Percentiles rank a stretch among this genome's conserved stretches.
phyloP scores from a whole-genome alignment of 2,113 vertebrate species.

The Laticauda laticaudata region DNA sequence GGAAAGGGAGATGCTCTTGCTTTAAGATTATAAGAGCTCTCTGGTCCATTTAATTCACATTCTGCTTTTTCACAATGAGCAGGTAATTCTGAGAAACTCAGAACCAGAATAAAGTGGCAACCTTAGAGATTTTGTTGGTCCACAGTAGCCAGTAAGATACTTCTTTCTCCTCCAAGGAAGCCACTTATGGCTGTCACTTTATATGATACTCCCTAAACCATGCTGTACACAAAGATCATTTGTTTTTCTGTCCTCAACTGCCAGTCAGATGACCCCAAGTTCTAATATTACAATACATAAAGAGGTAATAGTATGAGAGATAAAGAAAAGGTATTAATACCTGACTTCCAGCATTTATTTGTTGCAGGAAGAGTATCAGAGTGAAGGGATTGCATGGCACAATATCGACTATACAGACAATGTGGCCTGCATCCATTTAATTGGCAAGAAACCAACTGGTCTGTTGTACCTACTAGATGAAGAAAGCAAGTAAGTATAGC shows the following conservation, averaged over 20 bases:
- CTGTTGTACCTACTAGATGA: conserved; percentile 95
- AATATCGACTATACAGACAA: conserved; percentile 98
- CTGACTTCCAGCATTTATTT: conserved; percentile 15
- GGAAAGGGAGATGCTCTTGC: neutral
- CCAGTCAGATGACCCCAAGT: neutral
- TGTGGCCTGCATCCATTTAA: conserved; percentile 94
- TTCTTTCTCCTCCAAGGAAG: neutral
- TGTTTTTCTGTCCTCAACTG: neutral
- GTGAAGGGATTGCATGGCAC: conserved; percentile 96
- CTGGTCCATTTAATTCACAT: neutral
- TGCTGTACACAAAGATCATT: neutral
- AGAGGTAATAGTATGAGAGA: neutral
- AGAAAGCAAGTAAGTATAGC: conserved; percentile 92
- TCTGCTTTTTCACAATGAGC: neutral
- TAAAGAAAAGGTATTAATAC: neutral
- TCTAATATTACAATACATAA: neutral
- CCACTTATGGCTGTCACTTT: neutral
- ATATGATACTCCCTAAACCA: neutral
- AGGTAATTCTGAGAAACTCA: neutral
- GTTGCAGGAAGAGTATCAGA: conserved; percentile 92
- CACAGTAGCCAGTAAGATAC: neutral
- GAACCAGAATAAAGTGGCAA: neutral
- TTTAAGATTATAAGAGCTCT: neutral
- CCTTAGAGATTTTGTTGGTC: neutral
- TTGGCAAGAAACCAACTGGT: conserved; percentile 97